These are phyloP conservation scores for Danaus chrysippus DNA, from an alignment of 2,888 invertebrate genomes.

Conservation along the genomic window DNA sequence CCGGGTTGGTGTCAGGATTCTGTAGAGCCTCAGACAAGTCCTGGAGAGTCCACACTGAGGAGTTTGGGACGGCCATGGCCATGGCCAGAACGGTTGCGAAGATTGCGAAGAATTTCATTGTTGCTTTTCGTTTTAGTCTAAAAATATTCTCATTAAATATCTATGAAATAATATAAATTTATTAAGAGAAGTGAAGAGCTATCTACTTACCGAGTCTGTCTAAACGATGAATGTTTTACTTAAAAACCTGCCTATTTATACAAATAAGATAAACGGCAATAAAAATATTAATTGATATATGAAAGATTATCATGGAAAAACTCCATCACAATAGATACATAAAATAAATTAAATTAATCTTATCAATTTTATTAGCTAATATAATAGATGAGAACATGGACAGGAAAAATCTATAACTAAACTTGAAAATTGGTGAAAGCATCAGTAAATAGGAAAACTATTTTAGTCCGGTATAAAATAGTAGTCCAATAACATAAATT, in stretches of 20 bases:
- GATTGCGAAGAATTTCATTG: constrained; percentile 59
- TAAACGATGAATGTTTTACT: neutral
- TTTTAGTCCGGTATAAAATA: too few relatives aligned
- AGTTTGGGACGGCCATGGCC: constrained; percentile 36
- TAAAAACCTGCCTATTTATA: neutral
- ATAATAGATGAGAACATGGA: too few relatives aligned
- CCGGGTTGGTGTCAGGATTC: constrained; percentile 45
- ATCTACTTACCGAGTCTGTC: neutral
- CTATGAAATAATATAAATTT: neutral
- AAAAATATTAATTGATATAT: constrained; percentile 3
- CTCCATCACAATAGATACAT: neutral
- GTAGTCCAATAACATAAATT: too few relatives aligned
- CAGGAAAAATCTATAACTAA: too few relatives aligned
- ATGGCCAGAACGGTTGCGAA: constrained; percentile 46
- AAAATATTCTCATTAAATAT: neutral
- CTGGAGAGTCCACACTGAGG: constrained; percentile 17
- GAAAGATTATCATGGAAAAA: neutral
- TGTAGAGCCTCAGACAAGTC: constrained; percentile 38
- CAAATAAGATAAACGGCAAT: neutral
- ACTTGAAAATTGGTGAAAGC: too few relatives aligned
- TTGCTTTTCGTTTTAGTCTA: constrained; percentile 25
- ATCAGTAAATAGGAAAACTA: too few relatives aligned
- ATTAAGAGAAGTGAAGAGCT: neutral
- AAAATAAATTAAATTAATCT: too few relatives aligned
- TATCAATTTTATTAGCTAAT: too few relatives aligned